Base-by-base conservation (phyloP, 2,888 invertebrate genomes). In the Linnaemya tessellans region DNA sequence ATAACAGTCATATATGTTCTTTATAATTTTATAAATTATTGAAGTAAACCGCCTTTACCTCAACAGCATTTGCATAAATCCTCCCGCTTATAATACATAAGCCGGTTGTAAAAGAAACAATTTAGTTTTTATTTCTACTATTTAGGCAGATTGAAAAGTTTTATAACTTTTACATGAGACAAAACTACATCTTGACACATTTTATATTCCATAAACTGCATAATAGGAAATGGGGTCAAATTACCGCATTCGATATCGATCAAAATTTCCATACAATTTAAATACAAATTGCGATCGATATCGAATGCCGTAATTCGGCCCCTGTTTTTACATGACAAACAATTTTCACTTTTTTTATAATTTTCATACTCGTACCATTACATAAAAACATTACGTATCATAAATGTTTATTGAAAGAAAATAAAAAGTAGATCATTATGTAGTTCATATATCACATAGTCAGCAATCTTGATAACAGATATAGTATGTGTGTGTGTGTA, bases 331-430 rank as follows among this genome's bases (percentile, higher is more conserved):
- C 56, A 71, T 43, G 20, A 49, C 46, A 70, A 71, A 71, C 15
- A 41, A 78, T 65, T 71, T 78, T 65, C 70, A 71, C 77, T 83
- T 83, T 77, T 83, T 80, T 71, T 71, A 58, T 51, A 65, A 77
- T 65, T 46, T 60, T 41, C 30, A 46, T 20, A 43, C 18, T 35
- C 4, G 5, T 30, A 30, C 30, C 2, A 30, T 5, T 30, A 30
- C 30, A 30, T 30, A 30, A 30, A 3, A 30, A 2, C 30, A 30
- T 18, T 38, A 22, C 11, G 18, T 38, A 20, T 13, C 8, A 58
- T 58, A 49, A 65, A 80, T 41, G 46, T 41, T 5, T 77, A 71
- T 65, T 70, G 8, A 70, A 56, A 13, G 25, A 65, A 56, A 41
- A 46, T 58, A 20, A 46, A 41, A 83, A 67, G 51, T 73, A 8